These are phyloP conservation scores for Australoheros scitulus DNA, from an alignment of 2,113 vertebrate species.

Conservation along the genomic window DNA sequence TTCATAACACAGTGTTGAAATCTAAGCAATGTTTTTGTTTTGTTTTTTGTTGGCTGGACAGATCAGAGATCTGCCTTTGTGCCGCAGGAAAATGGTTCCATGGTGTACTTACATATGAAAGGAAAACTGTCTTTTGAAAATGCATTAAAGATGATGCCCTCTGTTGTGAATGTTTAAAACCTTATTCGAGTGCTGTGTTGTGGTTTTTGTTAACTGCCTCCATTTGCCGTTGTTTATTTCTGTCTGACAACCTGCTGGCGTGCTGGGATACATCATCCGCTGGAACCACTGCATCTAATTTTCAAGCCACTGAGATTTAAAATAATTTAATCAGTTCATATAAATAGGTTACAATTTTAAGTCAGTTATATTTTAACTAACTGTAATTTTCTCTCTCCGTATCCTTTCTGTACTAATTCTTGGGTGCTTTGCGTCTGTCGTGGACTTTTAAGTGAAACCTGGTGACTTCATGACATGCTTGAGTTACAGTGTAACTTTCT, in stretches of 20 bases:
- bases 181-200: conserved; percentile 10
- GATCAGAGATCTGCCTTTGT: not conserved
- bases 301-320: not conserved
- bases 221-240: conserved; percentile 23
- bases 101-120: conserved; percentile 9
- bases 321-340: not conserved
- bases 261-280: not conserved
- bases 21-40: not conserved
- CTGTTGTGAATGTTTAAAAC: conserved; percentile 17
- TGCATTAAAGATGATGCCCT: conserved; percentile 11
- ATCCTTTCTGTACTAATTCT: no score
- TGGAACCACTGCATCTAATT: not conserved
- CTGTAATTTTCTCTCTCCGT: not conserved
- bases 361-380: no score
- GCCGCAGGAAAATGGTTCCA: not conserved
- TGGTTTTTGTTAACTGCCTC: conserved; percentile 25
- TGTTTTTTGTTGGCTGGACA: not conserved
- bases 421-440: not conserved
- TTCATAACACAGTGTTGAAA: not conserved
- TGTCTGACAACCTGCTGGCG: conserved; percentile 4
- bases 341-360: not conserved
- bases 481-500: not conserved
- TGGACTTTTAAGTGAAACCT: not conserved
- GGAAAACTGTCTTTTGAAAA: conserved; percentile 6
- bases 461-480: not conserved